Evolutionary conservation across 2,888 invertebrate species (phyloP).

Genomic region (Agrotis segetum): DNA sequence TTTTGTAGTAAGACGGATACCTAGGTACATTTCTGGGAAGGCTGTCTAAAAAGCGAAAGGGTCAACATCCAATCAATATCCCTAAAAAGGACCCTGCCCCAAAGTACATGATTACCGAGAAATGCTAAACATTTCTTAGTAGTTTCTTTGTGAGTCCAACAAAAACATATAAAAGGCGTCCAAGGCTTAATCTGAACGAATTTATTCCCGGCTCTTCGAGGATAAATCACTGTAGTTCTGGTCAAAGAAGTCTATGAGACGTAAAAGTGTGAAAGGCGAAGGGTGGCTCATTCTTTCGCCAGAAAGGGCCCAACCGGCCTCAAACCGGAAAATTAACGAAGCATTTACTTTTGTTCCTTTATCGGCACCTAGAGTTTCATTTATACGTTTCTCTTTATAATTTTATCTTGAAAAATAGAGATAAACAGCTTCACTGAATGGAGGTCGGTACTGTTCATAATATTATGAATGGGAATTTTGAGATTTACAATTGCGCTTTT

Average conservation of each 20-base stretch:
- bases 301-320: conserved; percentile 64
- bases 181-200: conserved; percentile 70
- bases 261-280: conserved; percentile 74
- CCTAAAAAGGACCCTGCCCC: conserved; percentile 30
- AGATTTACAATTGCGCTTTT: conserved; percentile 54
- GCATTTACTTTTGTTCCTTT: conserved; percentile 80
- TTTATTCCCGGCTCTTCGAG: conserved; percentile 70
- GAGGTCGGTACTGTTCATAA: conserved; percentile 41
- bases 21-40: conserved; percentile 12
- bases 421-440: conserved; percentile 61
- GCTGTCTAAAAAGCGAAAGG: conserved; percentile 29
- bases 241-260: conserved; percentile 74
- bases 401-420: conserved; percentile 69
- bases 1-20: background rate
- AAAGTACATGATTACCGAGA: conserved; percentile 53
- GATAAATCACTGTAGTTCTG: conserved; percentile 72
- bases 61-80: conserved; percentile 49
- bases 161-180: conserved; percentile 62
- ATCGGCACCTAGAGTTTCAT: conserved; percentile 71
- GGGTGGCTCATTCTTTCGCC: conserved; percentile 67
- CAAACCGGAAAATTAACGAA: conserved; percentile 87
- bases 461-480: conserved; percentile 56
- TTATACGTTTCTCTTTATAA: conserved; percentile 69
- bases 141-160: conserved; percentile 59
- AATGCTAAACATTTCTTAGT: conserved; percentile 62